phyloP scores from a whole-genome alignment of 2,888 invertebrate species.

The Synergus itoensis region DNA sequence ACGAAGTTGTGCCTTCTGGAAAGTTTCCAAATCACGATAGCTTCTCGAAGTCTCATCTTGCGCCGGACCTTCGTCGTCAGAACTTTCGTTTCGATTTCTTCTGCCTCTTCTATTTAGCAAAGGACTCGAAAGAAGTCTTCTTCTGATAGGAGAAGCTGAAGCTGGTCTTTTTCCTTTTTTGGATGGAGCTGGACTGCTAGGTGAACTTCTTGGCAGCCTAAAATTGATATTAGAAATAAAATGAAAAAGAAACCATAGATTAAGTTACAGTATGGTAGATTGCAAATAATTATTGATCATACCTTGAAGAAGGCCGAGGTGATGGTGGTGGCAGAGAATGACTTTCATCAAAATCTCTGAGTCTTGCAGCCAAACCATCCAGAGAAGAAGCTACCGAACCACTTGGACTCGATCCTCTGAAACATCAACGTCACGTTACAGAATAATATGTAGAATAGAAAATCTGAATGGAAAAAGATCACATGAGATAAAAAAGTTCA shows the following conservation, averaged over 20 bases:
- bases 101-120: conserved; percentile 87
- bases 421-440: neutral
- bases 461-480: neutral
- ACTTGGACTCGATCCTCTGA: conserved; percentile 71
- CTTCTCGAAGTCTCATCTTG: conserved; percentile 82
- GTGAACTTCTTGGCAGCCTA: conserved; percentile 88
- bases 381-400: conserved; percentile 74
- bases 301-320: conserved; percentile 73
- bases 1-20: conserved; percentile 93
- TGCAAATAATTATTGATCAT: neutral
- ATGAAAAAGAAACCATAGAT: neutral
- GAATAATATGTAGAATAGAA: neutral
- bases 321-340: conserved; percentile 76
- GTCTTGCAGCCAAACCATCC: conserved; percentile 72
- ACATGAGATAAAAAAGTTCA: conserved; percentile 53
- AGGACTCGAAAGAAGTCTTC: conserved; percentile 89
- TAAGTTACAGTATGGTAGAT: neutral
- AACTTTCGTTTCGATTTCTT: conserved; percentile 89
- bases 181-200: conserved; percentile 85
- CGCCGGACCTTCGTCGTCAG: conserved; percentile 86
- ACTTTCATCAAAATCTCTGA: conserved; percentile 75
- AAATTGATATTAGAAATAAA: conserved; percentile 46
- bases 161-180: conserved; percentile 88
- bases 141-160: conserved; percentile 89
- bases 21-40: conserved; percentile 92